Conservation (phyloP, 2,113 vertebrate genomes). For the Oncorhynchus gorbuscha region DNA sequence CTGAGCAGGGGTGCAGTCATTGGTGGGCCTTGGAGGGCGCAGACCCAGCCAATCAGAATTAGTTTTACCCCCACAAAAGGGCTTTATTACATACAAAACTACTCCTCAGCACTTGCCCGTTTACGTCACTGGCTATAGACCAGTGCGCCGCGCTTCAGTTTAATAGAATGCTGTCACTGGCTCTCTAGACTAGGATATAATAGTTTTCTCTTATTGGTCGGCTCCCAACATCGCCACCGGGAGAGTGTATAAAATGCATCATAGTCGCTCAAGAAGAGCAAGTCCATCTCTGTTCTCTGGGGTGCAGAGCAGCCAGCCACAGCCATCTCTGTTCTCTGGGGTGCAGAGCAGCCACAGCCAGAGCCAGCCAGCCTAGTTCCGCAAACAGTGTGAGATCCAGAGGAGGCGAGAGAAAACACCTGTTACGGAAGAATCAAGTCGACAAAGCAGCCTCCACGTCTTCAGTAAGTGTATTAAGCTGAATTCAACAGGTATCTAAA, state of each 20-base stretch:
- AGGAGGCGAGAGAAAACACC: constrained; percentile 28
- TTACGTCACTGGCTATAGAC: no score
- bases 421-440: constrained; percentile 37
- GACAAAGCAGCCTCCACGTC: not conserved
- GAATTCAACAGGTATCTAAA: not conserved
- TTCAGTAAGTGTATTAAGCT: constrained; percentile 9
- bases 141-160: no score
- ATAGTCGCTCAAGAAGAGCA: constrained; percentile 23
- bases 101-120: no score
- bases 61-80: no score
- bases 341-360: constrained; percentile 11
- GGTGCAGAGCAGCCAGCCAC: constrained; percentile 14
- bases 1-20: no score
- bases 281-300: constrained; percentile 29
- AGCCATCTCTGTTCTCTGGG: not conserved
- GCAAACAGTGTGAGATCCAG: constrained; percentile 22
- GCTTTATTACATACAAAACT: no score
- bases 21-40: no score
- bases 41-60: no score
- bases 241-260: constrained; percentile 50
- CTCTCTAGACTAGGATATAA: not conserved
- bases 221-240: constrained; percentile 30
- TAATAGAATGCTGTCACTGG: no score
- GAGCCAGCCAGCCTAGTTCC: constrained; percentile 33
- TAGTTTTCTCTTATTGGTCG: constrained; percentile 58